Conservation (phyloP, 2,888 invertebrate species). For the Drosophila meridionalis region DNA sequence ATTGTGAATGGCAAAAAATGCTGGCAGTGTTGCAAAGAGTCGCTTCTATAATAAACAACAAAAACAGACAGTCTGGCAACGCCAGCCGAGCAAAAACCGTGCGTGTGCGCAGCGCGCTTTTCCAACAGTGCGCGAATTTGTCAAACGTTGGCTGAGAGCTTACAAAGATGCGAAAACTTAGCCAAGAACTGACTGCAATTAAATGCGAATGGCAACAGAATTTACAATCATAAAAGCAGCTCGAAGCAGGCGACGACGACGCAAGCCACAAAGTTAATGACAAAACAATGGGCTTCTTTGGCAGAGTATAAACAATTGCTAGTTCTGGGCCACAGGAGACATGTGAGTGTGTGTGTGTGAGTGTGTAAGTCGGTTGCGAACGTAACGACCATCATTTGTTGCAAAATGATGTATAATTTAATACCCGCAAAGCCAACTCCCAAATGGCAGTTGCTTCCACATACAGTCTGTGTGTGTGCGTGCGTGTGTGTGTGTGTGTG, state of each 20-base stretch:
- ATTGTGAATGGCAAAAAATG: not conserved
- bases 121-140: not conserved
- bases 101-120: constrained; percentile 1
- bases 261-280: constrained; percentile 32
- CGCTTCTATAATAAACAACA: no score
- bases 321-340: constrained; percentile 60
- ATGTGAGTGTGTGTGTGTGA: constrained; percentile 7
- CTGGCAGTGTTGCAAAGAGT: not conserved
- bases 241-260: not conserved
- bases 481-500: constrained; percentile 7
- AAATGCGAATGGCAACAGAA: not conserved
- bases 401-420: constrained; percentile 82
- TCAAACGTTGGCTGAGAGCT: not conserved
- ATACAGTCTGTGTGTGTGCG: not conserved
- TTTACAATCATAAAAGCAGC: constrained; percentile 1
- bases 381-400: constrained; percentile 82
- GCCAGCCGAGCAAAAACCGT: not conserved
- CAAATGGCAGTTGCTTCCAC: constrained; percentile 60
- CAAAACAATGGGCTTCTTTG: constrained; percentile 41
- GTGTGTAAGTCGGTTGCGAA: constrained; percentile 37
- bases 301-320: constrained; percentile 54
- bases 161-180: not conserved
- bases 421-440: constrained; percentile 83
- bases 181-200: not conserved
- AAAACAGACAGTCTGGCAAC: not conserved